phyloP scores from a whole-genome alignment of 64 coral and sea anemone genomes.

The Trachythela sp. region DNA sequence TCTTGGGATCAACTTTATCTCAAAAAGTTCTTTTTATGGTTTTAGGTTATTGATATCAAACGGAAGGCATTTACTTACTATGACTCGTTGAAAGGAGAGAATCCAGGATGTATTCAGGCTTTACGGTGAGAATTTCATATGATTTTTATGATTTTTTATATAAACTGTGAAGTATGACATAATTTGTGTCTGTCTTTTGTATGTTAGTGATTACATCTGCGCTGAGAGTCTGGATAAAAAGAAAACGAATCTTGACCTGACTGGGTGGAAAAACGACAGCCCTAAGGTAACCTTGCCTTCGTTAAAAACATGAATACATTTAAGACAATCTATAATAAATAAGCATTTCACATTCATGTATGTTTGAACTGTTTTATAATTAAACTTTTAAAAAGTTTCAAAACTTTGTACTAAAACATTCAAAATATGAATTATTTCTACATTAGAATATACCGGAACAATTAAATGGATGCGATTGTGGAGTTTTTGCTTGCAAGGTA shows the following conservation, averaged over 20 bases:
- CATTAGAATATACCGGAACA: not conserved
- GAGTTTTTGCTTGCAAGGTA: not conserved
- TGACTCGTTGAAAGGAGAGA: not conserved
- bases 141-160: not conserved
- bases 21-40: not conserved
- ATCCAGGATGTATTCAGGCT: not conserved
- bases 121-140: not conserved
- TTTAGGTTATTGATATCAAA: slow-evolving; percentile 6
- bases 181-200: not conserved
- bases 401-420: not conserved
- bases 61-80: not conserved
- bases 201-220: not conserved
- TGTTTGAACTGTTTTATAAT: no score
- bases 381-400: no score
- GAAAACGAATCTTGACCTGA: not conserved
- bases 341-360: no score
- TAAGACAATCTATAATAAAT: no score
- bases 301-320: not conserved
- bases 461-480: not conserved
- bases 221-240: slow-evolving; percentile 13
- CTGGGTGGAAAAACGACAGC: slow-evolving; percentile 11
- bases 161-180: no score
- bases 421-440: not conserved
- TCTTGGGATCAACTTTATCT: no score
- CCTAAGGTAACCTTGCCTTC: not conserved